A percentile compares a stretch with the other conserved stretches of the same genome.
Evolutionary conservation across 2,888 invertebrate genomes (phyloP).

Genomic region (Lepas anatifera): DNA sequence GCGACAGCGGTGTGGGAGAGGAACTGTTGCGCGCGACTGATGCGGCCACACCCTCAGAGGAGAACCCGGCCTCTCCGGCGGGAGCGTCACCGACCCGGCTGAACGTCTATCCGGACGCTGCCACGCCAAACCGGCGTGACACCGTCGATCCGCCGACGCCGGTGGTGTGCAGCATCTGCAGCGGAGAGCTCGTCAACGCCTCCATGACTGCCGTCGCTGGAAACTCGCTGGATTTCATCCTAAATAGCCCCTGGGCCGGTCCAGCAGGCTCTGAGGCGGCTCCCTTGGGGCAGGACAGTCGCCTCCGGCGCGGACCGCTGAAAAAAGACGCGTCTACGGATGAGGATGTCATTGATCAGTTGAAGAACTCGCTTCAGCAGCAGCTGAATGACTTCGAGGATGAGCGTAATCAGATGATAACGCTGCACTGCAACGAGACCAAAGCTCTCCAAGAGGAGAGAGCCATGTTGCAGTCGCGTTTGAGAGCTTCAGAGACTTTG

Average conservation of each 20-base stretch:
- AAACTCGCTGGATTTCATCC: background rate
- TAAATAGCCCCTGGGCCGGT: too few species aligned
- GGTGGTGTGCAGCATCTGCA: background rate
- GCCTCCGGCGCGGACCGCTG: too few species aligned
- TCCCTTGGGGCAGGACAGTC: too few species aligned
- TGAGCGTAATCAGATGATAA: background rate
- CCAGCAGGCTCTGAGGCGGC: too few species aligned
- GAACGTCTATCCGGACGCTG: background rate
- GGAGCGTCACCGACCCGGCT: background rate
- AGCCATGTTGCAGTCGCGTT: background rate
- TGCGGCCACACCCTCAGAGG: background rate
- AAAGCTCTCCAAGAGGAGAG: background rate
- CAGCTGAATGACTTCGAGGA: background rate
- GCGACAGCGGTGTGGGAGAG: conserved; percentile 6
- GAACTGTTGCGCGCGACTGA: background rate
- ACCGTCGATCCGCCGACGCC: background rate
- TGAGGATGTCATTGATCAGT: background rate
- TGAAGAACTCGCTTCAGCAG: background rate
- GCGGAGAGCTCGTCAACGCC: background rate
- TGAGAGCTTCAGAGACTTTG: background rate
- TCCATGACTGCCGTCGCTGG: background rate
- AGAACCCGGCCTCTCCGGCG: background rate
- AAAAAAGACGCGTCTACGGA: too few species aligned
- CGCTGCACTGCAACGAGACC: background rate
- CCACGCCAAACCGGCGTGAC: too few species aligned